Evolutionary conservation across 2,113 vertebrate genomes (phyloP), one percentile per base, ranked within the genome.

Genomic region (Ceuthmochares aereus): DNA sequence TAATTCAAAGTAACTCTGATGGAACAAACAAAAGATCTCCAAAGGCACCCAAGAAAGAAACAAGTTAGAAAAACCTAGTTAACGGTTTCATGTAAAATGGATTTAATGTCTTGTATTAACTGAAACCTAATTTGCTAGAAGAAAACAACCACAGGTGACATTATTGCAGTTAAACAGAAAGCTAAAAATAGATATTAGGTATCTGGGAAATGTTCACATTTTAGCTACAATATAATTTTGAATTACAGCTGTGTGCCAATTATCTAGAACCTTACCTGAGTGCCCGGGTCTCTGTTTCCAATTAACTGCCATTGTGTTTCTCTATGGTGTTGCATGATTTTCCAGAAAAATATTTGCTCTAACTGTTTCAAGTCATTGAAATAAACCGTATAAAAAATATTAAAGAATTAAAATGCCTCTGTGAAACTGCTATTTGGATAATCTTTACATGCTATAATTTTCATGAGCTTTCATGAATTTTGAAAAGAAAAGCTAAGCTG

Each of bases 1-100:
- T 97, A 95, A 97, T 95, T 96, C 80, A 92, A 94, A 97, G 68
- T 40, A 58, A 95, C 89, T 96, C 83, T 94, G 93, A 93, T 84
- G 74, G 80, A 97, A 93, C 67, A 96, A 97, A 97, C 82, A 92
- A 91, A 97, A 91, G 55, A 90, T 83, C 93, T 95, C 93, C 72
- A 93, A 98, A 97, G 87, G 51, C 89, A 87, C 82, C 47, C 47
- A 42, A 92, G 90, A 96, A 86, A 94, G 78, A 96, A 97, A 93
- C 30, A 95, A 80, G 83, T 77, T 64, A 20, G 87, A 92, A 93
- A 89, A 20, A 7, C 3, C 47, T 79, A 80, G 68, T 87, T 95
- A 94, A 92, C 21, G 51, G 32, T 76, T 89, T 94, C 12, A 82
- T 84, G 20, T 90, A 85, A 97, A 96, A 84, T 92, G 37, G 58